Evolutionary conservation across 1,140 invertebrate species (phyloP), one percentile per base, ranked within the genome.

Genomic region (Drosophila erecta): DNA sequence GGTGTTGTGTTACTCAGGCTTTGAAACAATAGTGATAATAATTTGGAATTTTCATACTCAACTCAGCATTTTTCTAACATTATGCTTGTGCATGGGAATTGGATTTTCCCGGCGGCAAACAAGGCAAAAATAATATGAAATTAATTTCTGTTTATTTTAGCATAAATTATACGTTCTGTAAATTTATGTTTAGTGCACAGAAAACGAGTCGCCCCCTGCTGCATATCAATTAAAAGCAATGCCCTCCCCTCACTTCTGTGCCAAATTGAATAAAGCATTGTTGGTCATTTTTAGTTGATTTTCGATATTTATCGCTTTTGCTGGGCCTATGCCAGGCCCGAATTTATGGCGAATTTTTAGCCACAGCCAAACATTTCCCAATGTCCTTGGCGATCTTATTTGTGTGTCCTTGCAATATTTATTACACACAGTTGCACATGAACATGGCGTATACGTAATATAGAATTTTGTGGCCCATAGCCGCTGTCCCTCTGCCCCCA

Each of bases 91-190:
- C 33, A 76, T 71, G 65, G 50, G 49, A 58, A 79, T 64, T 72
- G 35, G 50, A 51, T 51, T 58, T 55, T 51, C 17, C 43, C 55
- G 35, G 24, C 22, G 41, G 46, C 50, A 57, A 76, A 76, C 56
- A 53, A 35, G 44, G 54, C 62, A 51, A 71, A 59, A 67, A 75
- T 65, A 75, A 76, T 84, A 64, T 58, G 73, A 67, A 89, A 69
- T 79, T 89, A 89, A 89, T 79, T 89, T 73, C 61, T 86, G 83
- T 86, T 86, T 79, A 89, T 86, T 83, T 79, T 54, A 35, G 83
- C 83, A 89, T 83, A 87, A 76, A 89, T 69, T 89, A 76, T 79
- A 27, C 17, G 41, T 40, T 43, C 24, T 37, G 35, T n/a, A 56
- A 72, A 76, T 81, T 76, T 72, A 76, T 81, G 58, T 73, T 79